phyloP scores from a whole-genome alignment of 2,888 invertebrate species.

The Dryomyza anilis region DNA sequence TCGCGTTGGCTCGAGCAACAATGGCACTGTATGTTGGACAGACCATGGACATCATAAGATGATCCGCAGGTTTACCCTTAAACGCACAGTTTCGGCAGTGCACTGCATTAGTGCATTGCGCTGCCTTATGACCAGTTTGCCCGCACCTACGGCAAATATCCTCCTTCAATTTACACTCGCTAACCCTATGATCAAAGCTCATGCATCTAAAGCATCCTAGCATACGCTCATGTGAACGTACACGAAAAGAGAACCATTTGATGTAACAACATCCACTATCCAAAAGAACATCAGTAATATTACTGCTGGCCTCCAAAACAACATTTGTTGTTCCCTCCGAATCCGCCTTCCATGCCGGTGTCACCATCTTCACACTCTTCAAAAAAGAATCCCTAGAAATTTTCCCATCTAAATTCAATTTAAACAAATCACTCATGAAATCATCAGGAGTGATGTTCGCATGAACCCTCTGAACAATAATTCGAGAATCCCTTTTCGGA shows the following conservation, averaged over 20 bases:
- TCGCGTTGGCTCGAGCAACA: constrained; percentile 27
- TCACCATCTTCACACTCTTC: constrained; percentile 3
- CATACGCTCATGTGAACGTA: background rate
- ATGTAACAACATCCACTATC: constrained; percentile 10
- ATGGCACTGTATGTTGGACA: constrained; percentile 28
- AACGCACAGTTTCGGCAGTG: constrained; percentile 32
- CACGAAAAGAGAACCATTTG: constrained; percentile 25
- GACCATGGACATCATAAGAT: constrained; percentile 29
- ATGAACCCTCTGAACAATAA: constrained; percentile 25
- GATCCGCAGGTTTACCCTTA: constrained; percentile 25
- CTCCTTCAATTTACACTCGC: background rate
- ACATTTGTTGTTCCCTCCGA: background rate
- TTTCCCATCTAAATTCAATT: background rate
- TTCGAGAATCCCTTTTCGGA: constrained; percentile 7
- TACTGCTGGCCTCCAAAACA: constrained; percentile 4
- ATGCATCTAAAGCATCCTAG: background rate
- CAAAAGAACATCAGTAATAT: background rate
- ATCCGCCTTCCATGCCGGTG: background rate
- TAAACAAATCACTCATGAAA: constrained; percentile 30
- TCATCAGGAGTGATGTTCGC: constrained; percentile 4
- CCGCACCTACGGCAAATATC: background rate
- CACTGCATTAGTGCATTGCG: constrained; percentile 18
- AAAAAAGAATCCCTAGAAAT: too few relatives aligned
- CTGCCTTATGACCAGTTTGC: constrained; percentile 10
- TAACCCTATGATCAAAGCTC: background rate